A percentile compares a stretch with the other conserved stretches of the same genome.
phyloP scores from a whole-genome alignment of 2,888 invertebrate genomes.

The Melipona bicolor region DNA sequence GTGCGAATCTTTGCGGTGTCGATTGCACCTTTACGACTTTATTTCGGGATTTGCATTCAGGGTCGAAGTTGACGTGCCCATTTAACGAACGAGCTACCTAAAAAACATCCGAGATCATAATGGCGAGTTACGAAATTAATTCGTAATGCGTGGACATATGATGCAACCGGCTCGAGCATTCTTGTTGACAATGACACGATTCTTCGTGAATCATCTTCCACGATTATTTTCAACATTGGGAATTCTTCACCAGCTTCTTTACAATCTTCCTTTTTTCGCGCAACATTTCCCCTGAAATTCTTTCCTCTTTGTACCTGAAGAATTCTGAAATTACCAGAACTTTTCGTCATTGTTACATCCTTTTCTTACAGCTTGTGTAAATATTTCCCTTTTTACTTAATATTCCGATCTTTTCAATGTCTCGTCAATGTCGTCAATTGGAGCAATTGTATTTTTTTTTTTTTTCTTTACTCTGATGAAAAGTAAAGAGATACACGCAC shows the following conservation, averaged over 20 bases:
- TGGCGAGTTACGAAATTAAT: slow-evolving; percentile 32
- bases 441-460: too few species aligned
- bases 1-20: slow-evolving; percentile 20
- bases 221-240: slow-evolving; percentile 23
- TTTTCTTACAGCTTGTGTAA: neutral
- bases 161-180: neutral
- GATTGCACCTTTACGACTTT: slow-evolving; percentile 40
- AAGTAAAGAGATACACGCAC: neutral
- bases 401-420: too few species aligned
- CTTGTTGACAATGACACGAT: slow-evolving; percentile 41
- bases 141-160: neutral
- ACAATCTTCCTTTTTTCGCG: neutral
- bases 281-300: neutral
- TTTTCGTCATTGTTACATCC: neutral
- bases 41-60: slow-evolving; percentile 32
- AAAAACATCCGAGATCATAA: slow-evolving; percentile 22
- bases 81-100: neutral
- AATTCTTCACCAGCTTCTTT: neutral
- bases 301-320: too few species aligned
- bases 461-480: neutral
- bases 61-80: slow-evolving; percentile 9
- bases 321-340: too few species aligned
- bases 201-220: slow-evolving; percentile 32
- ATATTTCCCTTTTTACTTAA: too few species aligned
- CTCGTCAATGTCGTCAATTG: too few species aligned